These are phyloP conservation scores for Rhabdomys dilectus DNA, from an alignment of 2,113 vertebrate genomes.

Conservation along the genomic window DNA sequence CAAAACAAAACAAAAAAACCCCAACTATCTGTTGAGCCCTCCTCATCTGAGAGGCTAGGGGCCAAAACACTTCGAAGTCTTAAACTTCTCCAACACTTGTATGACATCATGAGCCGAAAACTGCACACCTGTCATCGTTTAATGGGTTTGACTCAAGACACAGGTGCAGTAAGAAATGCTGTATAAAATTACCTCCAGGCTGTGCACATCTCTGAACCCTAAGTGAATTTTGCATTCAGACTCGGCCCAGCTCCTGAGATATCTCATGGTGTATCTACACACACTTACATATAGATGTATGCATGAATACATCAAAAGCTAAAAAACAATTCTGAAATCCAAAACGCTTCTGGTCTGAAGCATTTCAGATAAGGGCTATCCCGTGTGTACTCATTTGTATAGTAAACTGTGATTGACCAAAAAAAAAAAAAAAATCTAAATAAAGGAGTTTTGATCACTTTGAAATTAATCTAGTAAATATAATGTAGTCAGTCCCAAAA, in stretches of 20 bases:
- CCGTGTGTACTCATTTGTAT: neutral
- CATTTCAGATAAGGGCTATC: neutral
- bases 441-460: neutral
- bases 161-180: neutral
- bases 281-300: neutral
- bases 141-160: neutral
- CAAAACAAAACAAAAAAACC: neutral
- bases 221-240: neutral
- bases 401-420: neutral
- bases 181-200: neutral
- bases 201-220: neutral
- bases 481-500: neutral
- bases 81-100: neutral
- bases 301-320: neutral
- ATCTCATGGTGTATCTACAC: neutral
- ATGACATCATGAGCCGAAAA: neutral
- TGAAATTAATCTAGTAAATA: neutral
- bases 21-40: neutral
- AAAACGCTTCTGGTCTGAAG: neutral
- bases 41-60: neutral
- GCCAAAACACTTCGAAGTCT: neutral
- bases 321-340: neutral
- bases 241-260: neutral
- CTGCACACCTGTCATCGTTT: neutral
- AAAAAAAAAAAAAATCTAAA: neutral